Percentiles rank a stretch among this genome's conserved stretches.
Evolutionary conservation across 2,797 vertebrate genomes (phyloP).

Genomic region (Brotula barbata): DNA sequence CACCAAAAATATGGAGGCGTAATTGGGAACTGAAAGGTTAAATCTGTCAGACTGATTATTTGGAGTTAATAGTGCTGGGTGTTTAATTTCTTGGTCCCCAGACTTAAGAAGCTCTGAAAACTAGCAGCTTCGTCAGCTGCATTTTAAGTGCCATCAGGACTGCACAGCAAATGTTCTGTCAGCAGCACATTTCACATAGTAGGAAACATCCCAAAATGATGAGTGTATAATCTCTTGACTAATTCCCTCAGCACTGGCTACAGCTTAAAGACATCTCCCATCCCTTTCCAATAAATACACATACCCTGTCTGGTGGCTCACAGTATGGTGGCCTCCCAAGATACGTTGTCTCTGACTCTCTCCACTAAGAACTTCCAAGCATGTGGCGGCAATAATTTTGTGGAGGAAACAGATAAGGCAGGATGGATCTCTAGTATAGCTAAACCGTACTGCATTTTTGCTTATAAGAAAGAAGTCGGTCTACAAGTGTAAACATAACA

Average conservation of each 20-base stretch:
- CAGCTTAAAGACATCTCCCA: constrained; percentile 84
- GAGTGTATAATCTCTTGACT: constrained; percentile 86
- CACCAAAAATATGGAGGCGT: constrained; percentile 31
- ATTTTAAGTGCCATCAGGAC: constrained; percentile 82
- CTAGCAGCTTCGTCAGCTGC: constrained; percentile 81
- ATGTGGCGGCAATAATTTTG: constrained; percentile 71
- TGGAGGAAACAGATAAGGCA: constrained; percentile 72
- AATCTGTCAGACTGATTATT: constrained; percentile 72
- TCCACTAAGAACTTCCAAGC: constrained; percentile 72
- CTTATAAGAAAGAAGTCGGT: constrained; percentile 62
- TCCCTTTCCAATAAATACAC: constrained; percentile 78
- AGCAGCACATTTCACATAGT: constrained; percentile 81
- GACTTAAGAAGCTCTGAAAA: constrained; percentile 77
- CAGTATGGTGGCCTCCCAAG: constrained; percentile 76
- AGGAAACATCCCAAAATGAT: constrained; percentile 83
- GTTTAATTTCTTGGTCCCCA: constrained; percentile 74
- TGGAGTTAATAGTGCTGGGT: constrained; percentile 61
- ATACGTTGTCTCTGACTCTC: constrained; percentile 75
- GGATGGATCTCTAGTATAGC: constrained; percentile 65
- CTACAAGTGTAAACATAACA: constrained; percentile 63
- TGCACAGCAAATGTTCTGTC: constrained; percentile 81
- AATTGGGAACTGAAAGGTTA: constrained; percentile 58
- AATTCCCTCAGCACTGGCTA: constrained; percentile 82
- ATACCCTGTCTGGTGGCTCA: constrained; percentile 75
- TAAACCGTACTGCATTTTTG: constrained; percentile 73